phyloP scores from a whole-genome alignment of 2,888 invertebrate species.

The Lamellibrachia columna region DNA sequence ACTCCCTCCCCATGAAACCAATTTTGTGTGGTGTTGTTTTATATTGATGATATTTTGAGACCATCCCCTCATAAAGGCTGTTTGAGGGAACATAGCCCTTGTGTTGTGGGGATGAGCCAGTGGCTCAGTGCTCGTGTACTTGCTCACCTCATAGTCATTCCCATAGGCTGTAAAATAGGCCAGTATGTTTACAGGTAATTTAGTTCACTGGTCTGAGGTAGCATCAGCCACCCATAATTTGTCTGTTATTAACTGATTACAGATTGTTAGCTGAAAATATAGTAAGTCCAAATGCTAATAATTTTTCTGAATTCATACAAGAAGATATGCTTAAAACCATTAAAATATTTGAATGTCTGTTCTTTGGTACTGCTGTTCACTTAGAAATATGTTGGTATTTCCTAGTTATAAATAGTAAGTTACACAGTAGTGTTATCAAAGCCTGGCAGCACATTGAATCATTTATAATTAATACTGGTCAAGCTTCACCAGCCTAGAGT shows the following conservation, averaged over 20 bases:
- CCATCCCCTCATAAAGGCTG: neutral
- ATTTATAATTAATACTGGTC: neutral
- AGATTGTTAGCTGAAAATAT: neutral
- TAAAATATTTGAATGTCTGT: too few relatives aligned
- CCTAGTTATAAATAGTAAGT: neutral
- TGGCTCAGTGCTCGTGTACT: neutral
- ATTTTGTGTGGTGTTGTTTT: neutral
- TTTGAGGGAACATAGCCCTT: neutral
- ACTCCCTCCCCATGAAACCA: too few relatives aligned
- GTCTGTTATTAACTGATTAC: neutral
- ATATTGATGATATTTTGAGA: neutral
- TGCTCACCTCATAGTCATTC: neutral
- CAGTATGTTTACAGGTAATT: neutral
- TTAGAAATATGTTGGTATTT: neutral
- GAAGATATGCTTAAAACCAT: too few relatives aligned
- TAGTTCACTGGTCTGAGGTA: neutral
- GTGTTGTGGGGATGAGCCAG: neutral
- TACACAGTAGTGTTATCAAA: neutral
- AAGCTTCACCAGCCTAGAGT: neutral
- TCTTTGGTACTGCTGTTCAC: neutral
- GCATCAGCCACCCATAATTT: neutral
- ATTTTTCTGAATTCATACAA: too few relatives aligned
- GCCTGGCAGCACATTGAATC: neutral
- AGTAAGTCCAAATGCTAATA: neutral
- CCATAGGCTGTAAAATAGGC: neutral